A percentile compares a stretch with the other conserved stretches of the same genome.
Evolutionary conservation across 2,888 invertebrate genomes (phyloP).

Genomic region (Cheilosia variabilis): DNA sequence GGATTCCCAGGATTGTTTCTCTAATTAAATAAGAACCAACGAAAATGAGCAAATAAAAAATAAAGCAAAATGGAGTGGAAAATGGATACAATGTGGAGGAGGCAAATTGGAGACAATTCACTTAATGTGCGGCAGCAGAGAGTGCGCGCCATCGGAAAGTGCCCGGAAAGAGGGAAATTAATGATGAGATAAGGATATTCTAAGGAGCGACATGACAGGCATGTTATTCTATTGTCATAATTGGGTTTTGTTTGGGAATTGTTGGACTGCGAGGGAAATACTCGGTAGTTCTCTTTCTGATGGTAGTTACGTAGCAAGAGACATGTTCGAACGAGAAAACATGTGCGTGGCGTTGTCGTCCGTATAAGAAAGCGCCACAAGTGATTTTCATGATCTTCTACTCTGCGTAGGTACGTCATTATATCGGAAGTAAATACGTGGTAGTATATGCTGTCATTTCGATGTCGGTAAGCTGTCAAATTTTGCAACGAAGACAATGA

Average conservation of each 20-base stretch:
- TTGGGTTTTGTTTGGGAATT: not conserved
- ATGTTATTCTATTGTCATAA: conserved; percentile 1
- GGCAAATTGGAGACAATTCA: conserved; percentile 64
- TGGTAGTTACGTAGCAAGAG: no score
- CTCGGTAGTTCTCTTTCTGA: no score
- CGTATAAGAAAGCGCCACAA: no score
- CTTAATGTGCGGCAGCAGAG: conserved; percentile 19
- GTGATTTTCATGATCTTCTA: no score
- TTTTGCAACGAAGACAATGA: no score
- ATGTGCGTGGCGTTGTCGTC: no score
- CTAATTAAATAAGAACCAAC: conserved; percentile 64
- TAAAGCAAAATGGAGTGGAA: conserved; percentile 46
- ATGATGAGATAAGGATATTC: conserved; percentile 64
- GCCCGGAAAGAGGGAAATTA: conserved; percentile 62
- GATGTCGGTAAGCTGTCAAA: no score
- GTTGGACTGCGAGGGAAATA: no score
- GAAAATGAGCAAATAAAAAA: not conserved
- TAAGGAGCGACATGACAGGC: conserved; percentile 22
- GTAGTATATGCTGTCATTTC: no score
- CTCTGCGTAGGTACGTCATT: no score
- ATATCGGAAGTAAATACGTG: no score
- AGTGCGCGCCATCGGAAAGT: conserved; percentile 21
- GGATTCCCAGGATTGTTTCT: conserved; percentile 41
- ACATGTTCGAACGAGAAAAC: no score
- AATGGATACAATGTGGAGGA: conserved; percentile 45